phyloP scores from a whole-genome alignment of 1,140 invertebrate species.

The Sycobia sp. region DNA sequence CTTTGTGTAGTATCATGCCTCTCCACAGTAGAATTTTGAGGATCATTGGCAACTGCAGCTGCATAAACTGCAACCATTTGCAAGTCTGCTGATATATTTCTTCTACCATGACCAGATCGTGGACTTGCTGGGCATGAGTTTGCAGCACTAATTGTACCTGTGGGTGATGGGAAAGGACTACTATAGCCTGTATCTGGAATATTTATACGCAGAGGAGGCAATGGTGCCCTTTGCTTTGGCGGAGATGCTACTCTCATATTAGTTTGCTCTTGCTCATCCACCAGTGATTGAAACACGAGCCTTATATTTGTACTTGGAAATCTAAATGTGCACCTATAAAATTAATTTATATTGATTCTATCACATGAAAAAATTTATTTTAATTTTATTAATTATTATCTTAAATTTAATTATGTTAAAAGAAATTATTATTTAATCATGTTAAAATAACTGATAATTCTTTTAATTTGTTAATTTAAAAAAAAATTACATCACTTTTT shows the following conservation, averaged over 20 bases:
- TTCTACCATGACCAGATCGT: slow-evolving; percentile 70
- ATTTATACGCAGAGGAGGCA: slow-evolving; percentile 83
- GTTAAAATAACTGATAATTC: no score
- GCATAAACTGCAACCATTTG: slow-evolving; percentile 75
- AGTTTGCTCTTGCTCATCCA: slow-evolving; percentile 70
- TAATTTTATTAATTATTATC: no score
- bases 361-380: no score
- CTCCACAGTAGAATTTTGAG: slow-evolving; percentile 48
- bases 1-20: slow-evolving; percentile 52
- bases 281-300: slow-evolving; percentile 89
- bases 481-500: no score
- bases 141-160: slow-evolving; percentile 85
- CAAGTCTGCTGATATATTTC: slow-evolving; percentile 72
- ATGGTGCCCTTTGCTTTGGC: slow-evolving; percentile 58
- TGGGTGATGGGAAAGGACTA: slow-evolving; percentile 93
- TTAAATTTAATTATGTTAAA: no score
- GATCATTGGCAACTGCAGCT: slow-evolving; percentile 61
- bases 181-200: slow-evolving; percentile 83
- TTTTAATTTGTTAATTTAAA: no score
- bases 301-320: slow-evolving; percentile 98
- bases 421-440: no score
- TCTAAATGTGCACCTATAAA: slow-evolving; percentile 86
- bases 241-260: slow-evolving; percentile 54
- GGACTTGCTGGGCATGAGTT: slow-evolving; percentile 98
- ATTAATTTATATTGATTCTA: no score